Evolutionary conservation across 1,140 invertebrate species (phyloP).

Genomic region (Aphaenogaster rudis): DNA sequence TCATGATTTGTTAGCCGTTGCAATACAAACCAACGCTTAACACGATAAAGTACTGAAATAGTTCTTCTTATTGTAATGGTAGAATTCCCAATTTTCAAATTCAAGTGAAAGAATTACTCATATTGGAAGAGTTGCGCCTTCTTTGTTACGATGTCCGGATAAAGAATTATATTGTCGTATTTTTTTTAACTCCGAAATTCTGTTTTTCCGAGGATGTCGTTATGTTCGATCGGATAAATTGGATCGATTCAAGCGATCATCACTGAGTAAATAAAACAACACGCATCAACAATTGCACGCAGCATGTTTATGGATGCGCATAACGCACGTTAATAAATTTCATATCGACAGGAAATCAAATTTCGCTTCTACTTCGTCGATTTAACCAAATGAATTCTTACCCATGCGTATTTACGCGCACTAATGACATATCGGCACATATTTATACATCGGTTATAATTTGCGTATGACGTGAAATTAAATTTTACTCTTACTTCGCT

Average conservation of each 20-base stretch:
- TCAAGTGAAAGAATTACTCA: neutral
- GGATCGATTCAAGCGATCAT: constrained; percentile 35
- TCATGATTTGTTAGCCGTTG: constrained; percentile 21
- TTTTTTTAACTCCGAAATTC: neutral
- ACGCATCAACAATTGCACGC: constrained; percentile 31
- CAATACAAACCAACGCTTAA: constrained; percentile 32
- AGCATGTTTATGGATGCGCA: constrained; percentile 31
- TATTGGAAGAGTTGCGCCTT: too few relatives aligned
- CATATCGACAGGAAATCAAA: constrained; percentile 48
- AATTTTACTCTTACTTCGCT: constrained; percentile 47
- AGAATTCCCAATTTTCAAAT: constrained; percentile 30
- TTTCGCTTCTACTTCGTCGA: constrained; percentile 50
- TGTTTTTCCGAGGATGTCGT: neutral
- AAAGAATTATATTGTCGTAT: neutral
- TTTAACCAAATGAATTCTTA: constrained; percentile 60
- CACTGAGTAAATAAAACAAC: constrained; percentile 45
- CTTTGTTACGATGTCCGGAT: neutral
- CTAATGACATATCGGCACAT: constrained; percentile 23
- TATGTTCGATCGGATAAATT: constrained; percentile 28
- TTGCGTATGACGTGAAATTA: constrained; percentile 37
- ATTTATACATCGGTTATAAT: constrained; percentile 44
- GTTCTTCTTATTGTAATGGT: neutral
- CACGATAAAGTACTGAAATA: constrained; percentile 4
- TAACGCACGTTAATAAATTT: constrained; percentile 46
- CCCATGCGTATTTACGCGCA: constrained; percentile 27